Conservation (phyloP, 2,888 invertebrate species). For the Drosophila atripex region DNA sequence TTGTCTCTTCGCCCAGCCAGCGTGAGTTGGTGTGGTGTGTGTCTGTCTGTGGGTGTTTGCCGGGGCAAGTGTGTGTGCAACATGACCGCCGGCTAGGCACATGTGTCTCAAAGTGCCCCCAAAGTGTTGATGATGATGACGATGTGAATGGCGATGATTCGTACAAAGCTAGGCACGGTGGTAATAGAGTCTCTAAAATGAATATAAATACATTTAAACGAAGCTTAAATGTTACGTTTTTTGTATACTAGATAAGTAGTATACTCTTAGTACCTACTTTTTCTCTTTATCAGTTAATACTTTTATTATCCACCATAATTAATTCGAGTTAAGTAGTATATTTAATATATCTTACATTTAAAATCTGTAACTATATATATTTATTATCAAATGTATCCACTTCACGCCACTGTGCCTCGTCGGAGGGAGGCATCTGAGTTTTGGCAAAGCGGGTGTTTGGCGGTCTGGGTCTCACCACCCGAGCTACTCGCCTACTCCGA, state of each 20-base stretch:
- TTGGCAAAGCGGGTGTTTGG: conserved; percentile 44
- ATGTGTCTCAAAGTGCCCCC: conserved; percentile 70
- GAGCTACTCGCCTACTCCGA: conserved; percentile 9
- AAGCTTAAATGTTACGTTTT: neutral
- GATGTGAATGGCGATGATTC: conserved; percentile 39
- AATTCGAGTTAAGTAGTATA: neutral
- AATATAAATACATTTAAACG: neutral
- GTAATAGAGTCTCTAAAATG: neutral
- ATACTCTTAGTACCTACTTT: too few species aligned
- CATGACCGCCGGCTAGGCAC: conserved; percentile 69
- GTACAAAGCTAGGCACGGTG: conserved; percentile 28
- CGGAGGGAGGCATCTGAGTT: conserved; percentile 20
- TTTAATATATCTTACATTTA: too few species aligned
- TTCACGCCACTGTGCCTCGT: conserved; percentile 25
- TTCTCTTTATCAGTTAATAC: too few species aligned
- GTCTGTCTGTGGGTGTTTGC: neutral
- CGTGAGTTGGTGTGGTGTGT: conserved; percentile 5
- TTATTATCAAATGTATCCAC: neutral
- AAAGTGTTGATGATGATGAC: conserved; percentile 57
- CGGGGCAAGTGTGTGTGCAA: conserved; percentile 18
- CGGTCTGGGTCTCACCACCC: conserved; percentile 27
- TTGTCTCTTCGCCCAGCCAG: conserved; percentile 32
- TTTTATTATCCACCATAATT: neutral
- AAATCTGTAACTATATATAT: too few species aligned
- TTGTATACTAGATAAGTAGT: too few species aligned